Conservation (phyloP, 2,113 vertebrate species). For the Uropsilus gracilis region DNA sequence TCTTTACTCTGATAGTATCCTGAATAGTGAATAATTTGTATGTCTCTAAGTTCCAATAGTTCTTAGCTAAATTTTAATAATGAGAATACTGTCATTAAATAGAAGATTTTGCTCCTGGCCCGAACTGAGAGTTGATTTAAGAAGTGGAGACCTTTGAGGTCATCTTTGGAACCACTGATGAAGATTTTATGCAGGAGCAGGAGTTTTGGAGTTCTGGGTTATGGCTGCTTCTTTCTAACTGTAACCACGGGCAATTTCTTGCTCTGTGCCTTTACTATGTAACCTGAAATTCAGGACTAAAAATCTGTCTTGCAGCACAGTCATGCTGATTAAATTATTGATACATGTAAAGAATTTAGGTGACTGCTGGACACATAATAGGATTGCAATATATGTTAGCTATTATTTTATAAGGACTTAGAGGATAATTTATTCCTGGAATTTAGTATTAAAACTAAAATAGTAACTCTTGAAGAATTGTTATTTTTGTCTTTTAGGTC, state of each 20-base stretch:
- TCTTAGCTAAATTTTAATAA: background rate
- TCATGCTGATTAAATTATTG: conserved; percentile 8
- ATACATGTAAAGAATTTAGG: background rate
- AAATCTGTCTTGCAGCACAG: background rate
- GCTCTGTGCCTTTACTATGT: conserved; percentile 13
- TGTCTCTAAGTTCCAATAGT: background rate
- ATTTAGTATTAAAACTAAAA: conserved; percentile 38
- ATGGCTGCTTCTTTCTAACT: background rate
- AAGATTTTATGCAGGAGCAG: background rate
- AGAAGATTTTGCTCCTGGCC: background rate
- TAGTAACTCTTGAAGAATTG: background rate
- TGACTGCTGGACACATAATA: background rate
- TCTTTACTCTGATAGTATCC: background rate
- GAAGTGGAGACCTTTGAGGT: background rate
- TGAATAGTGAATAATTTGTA: background rate
- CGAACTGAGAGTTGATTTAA: background rate
- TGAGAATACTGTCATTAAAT: background rate
- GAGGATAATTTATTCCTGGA: conserved; percentile 2
- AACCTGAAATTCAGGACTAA: background rate
- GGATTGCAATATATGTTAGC: background rate
- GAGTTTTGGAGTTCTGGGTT: background rate
- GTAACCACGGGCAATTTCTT: background rate
- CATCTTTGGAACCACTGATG: background rate
- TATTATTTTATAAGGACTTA: background rate
- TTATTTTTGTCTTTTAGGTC: background rate